Evolutionary conservation across 64 coral and sea anemone species (phyloP).

Genomic region (Acropora yongei): DNA sequence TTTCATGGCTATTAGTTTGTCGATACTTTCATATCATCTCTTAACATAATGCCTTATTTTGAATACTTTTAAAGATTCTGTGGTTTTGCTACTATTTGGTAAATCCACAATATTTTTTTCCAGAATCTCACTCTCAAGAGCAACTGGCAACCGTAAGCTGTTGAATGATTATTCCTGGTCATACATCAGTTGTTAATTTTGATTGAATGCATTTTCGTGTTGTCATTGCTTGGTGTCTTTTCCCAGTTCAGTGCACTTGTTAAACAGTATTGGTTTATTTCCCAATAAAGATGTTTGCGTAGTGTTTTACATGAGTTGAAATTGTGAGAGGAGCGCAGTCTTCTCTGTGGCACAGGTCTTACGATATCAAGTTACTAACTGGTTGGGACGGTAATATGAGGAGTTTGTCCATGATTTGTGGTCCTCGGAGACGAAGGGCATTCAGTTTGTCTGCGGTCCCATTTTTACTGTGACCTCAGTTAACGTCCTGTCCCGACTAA

Average conservation of each 20-base stretch:
- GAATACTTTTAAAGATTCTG: no score
- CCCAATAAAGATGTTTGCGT: neutral
- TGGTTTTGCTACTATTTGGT: neutral
- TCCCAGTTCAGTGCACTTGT: neutral
- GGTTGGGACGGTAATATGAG: neutral
- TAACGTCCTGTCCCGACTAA: no score
- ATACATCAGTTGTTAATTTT: neutral
- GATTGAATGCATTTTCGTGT: no score
- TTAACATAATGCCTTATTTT: no score
- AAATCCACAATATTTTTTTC: constrained; percentile 10
- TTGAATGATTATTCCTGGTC: no score
- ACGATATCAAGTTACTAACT: neutral
- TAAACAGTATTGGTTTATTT: neutral
- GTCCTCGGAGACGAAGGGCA: neutral
- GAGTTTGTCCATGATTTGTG: neutral
- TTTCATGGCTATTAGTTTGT: no score
- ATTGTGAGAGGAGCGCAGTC: neutral
- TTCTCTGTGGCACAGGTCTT: neutral
- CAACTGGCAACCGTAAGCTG: constrained; percentile 13
- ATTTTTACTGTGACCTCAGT: no score
- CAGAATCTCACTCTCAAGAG: neutral
- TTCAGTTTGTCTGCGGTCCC: no score
- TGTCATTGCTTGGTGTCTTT: neutral
- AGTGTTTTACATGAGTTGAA: neutral
- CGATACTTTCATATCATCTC: no score